Percentiles rank a stretch among this genome's conserved stretches.
These are phyloP conservation scores for Rhagonycha fulva DNA, from an alignment of 2,888 invertebrate genomes.

Conservation along the genomic window DNA sequence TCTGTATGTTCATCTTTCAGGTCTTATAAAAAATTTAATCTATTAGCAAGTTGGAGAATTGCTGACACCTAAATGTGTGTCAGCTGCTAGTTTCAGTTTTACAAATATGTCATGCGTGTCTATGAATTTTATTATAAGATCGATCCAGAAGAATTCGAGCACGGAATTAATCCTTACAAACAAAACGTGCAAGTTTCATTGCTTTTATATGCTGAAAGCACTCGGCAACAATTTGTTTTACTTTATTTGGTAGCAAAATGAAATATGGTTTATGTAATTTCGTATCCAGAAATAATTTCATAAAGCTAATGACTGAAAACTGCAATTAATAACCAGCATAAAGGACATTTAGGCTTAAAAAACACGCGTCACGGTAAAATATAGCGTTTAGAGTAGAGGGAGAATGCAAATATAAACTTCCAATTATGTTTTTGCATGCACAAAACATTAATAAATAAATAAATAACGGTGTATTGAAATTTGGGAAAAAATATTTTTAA, in stretches of 20 bases:
- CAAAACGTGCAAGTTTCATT: constrained; percentile 1
- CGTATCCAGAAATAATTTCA: constrained; percentile 18
- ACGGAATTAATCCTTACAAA: constrained; percentile 30
- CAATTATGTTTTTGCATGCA: constrained; percentile 14
- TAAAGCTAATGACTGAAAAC: constrained; percentile 23
- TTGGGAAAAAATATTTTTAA: background rate
- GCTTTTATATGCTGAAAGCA: background rate
- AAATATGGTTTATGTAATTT: constrained; percentile 18
- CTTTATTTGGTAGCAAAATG: constrained; percentile 9
- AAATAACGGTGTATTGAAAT: background rate
- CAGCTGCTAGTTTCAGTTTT: constrained; percentile 34
- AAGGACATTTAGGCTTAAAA: constrained; percentile 24
- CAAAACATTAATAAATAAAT: constrained; percentile 7
- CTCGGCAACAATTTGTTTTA: constrained; percentile 12
- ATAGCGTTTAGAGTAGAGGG: constrained; percentile 25
- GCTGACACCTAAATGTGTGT: constrained; percentile 11
- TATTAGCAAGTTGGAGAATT: background rate
- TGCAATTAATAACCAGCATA: constrained; percentile 20
- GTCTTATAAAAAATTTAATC: background rate
- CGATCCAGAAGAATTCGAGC: constrained; percentile 33
- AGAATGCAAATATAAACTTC: constrained; percentile 17
- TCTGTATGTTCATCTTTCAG: background rate
- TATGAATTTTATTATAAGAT: constrained; percentile 36
- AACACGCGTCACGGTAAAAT: constrained; percentile 21
- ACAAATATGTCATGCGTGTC: constrained; percentile 35